Evolutionary conservation across 2,888 invertebrate genomes (phyloP).

Genomic region (Idaea straminata): DNA sequence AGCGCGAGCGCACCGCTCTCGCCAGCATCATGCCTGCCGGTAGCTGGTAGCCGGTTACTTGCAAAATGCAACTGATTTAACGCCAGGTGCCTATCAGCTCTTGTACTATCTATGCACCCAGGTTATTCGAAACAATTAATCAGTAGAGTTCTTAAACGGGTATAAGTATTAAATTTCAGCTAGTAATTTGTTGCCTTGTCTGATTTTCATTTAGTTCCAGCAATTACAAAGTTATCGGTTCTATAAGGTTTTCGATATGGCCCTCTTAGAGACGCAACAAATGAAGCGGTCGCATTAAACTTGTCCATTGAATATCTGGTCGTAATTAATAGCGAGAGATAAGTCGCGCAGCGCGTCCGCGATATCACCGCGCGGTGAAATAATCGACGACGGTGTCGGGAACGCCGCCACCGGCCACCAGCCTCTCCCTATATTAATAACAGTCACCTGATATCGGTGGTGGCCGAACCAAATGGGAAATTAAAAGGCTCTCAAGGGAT

Average conservation of each 20-base stretch:
- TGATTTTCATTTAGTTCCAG: constrained; percentile 34
- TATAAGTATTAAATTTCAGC: constrained; percentile 37
- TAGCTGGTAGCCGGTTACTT: constrained; percentile 34
- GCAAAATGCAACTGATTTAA: constrained; percentile 62
- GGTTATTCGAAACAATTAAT: constrained; percentile 28
- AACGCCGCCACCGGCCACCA: constrained; percentile 65
- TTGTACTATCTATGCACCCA: constrained; percentile 43
- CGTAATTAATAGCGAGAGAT: constrained; percentile 77
- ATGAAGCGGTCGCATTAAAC: constrained; percentile 80
- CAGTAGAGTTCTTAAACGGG: constrained; percentile 17
- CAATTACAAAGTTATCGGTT: constrained; percentile 67
- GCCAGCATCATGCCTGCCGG: constrained; percentile 30
- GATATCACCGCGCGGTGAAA: constrained; percentile 56
- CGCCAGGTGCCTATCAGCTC: constrained; percentile 56
- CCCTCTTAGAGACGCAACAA: constrained; percentile 68
- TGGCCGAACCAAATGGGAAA: constrained; percentile 75
- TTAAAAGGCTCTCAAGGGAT: constrained; percentile 78
- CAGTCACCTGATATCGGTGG: constrained; percentile 70
- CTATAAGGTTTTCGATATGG: constrained; percentile 69
- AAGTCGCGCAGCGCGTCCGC: constrained; percentile 64
- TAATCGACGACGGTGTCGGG: constrained; percentile 68
- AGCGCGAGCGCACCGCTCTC: constrained; percentile 27
- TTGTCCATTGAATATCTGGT: constrained; percentile 73
- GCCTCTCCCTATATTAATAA: constrained; percentile 70
- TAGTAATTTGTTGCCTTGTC: constrained; percentile 26